Conservation (phyloP, 2,797 vertebrate genomes). For the Periparus ater region DNA sequence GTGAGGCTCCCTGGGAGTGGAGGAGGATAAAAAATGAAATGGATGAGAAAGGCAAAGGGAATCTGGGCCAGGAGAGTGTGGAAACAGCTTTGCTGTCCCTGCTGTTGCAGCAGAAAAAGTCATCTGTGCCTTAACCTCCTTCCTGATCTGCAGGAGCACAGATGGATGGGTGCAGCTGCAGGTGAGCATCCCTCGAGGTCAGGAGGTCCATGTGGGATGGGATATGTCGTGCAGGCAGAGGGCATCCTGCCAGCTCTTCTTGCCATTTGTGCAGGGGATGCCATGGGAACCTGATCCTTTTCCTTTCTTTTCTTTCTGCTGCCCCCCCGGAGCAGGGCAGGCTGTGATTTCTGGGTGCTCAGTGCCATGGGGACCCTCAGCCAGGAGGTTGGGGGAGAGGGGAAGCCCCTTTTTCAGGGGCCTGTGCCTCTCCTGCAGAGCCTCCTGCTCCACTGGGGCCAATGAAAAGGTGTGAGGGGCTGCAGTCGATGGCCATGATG, state of each 20-base stretch:
- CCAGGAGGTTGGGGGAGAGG: background rate
- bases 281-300: background rate
- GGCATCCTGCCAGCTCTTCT: background rate
- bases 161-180: background rate
- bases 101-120: background rate
- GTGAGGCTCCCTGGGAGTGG: background rate
- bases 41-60: background rate
- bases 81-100: background rate
- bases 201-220: background rate
- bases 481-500: conserved; percentile 75
- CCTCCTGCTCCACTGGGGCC: conserved; percentile 63
- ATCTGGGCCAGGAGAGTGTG: background rate
- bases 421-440: conserved; percentile 46
- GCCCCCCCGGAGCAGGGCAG: background rate
- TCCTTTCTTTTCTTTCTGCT: background rate
- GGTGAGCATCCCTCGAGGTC: background rate
- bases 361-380: background rate
- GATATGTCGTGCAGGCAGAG: background rate
- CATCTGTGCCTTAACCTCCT: background rate
- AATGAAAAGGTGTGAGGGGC: conserved; percentile 37
- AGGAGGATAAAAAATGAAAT: background rate
- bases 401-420: no score
- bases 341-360: background rate
- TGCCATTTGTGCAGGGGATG: background rate
- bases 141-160: background rate